Evolutionary conservation across 2,888 invertebrate genomes (phyloP).

Genomic region (Aphodius granarius): DNA sequence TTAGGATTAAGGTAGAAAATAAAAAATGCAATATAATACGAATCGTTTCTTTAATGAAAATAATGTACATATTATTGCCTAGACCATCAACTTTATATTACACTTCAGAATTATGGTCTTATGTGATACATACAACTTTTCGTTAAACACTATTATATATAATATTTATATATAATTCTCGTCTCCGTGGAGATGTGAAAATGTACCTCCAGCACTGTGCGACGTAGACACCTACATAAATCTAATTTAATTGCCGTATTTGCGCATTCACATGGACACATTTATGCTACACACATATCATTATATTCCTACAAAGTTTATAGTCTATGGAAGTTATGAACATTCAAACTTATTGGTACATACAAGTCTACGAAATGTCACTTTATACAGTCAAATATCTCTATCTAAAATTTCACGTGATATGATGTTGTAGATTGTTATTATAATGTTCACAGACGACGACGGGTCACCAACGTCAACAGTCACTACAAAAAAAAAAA

Average conservation of each 20-base stretch:
- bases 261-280: slow-evolving; percentile 34
- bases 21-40: slow-evolving; percentile 40
- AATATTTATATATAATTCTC: slow-evolving; percentile 12
- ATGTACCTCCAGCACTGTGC: background rate
- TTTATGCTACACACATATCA: slow-evolving; percentile 42
- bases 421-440: slow-evolving; percentile 39
- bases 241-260: slow-evolving; percentile 13
- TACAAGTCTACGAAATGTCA: slow-evolving; percentile 22
- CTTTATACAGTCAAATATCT: slow-evolving; percentile 24
- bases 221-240: background rate
- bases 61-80: slow-evolving; percentile 59
- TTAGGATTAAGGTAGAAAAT: background rate
- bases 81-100: slow-evolving; percentile 55
- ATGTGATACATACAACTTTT: slow-evolving; percentile 32
- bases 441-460: slow-evolving; percentile 35
- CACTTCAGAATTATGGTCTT: slow-evolving; percentile 56
- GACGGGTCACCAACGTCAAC: slow-evolving; percentile 27
- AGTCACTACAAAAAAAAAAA: slow-evolving; percentile 16
- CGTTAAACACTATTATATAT: slow-evolving; percentile 25
- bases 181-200: slow-evolving; percentile 17
- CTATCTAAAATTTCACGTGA: slow-evolving; percentile 35
- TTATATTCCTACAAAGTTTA: slow-evolving; percentile 35
- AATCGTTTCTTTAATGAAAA: slow-evolving; percentile 59
- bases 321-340: slow-evolving; percentile 37
- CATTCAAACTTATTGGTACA: slow-evolving; percentile 30